These are phyloP conservation scores for Uromys caudimaculatus DNA, from an alignment of 2,797 vertebrate species.

Conservation along the genomic window DNA sequence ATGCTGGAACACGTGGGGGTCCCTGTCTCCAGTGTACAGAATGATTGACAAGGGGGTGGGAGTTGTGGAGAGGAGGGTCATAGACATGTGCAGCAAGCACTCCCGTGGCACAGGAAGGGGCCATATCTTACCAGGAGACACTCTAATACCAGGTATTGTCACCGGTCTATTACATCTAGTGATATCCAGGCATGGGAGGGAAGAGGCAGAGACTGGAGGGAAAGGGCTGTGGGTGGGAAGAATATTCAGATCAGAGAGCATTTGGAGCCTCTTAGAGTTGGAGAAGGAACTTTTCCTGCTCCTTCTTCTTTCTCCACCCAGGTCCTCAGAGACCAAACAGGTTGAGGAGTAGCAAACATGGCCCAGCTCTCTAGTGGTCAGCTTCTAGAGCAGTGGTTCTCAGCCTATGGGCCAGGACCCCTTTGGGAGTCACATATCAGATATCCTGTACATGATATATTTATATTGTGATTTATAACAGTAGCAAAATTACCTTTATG, in stretches of 20 bases:
- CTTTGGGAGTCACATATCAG: too few relatives aligned
- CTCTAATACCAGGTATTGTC: fast-evolving
- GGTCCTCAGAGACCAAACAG: background rate
- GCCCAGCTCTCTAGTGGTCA: too few relatives aligned
- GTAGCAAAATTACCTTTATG: background rate
- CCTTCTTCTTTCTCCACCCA: background rate
- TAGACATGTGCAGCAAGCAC: fast-evolving
- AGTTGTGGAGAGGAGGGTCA: background rate
- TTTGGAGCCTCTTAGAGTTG: fast-evolving
- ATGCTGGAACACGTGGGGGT: fast-evolving
- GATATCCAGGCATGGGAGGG: background rate
- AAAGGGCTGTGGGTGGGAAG: background rate
- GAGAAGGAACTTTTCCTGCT: background rate
- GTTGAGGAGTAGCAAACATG: fast-evolving
- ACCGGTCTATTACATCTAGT: background rate
- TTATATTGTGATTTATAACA: background rate
- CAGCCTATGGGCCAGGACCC: background rate
- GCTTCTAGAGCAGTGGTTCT: background rate
- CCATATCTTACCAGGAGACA: too few relatives aligned
- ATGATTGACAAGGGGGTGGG: background rate
- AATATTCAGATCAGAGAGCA: background rate
- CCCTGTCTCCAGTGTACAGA: background rate
- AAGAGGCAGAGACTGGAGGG: background rate
- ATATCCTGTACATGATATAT: too few relatives aligned
- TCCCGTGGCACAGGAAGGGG: background rate